Conservation (phyloP, 2,797 vertebrate species). For the Mormyrops boulengeri region DNA sequence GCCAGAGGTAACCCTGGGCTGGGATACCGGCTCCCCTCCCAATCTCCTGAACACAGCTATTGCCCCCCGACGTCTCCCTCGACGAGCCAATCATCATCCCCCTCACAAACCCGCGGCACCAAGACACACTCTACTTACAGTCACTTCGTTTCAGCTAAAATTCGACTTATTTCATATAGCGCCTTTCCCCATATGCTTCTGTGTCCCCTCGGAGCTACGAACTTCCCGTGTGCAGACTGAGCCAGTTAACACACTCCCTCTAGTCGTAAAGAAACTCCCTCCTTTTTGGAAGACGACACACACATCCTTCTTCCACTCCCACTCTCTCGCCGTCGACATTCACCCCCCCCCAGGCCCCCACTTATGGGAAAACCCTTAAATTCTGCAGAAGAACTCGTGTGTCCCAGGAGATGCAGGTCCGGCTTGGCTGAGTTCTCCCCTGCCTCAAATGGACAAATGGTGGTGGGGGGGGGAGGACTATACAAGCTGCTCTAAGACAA, state of each 20-base stretch:
- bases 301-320: background rate
- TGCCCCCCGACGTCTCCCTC: background rate
- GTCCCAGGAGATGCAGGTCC: background rate
- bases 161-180: background rate
- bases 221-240: background rate
- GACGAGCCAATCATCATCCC: background rate
- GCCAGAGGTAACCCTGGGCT: background rate
- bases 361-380: slow-evolving; percentile 43
- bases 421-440: slow-evolving; percentile 4
- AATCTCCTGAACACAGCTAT: background rate
- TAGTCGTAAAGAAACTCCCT: background rate
- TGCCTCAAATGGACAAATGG: background rate
- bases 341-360: slow-evolving; percentile 27
- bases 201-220: background rate
- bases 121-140: background rate
- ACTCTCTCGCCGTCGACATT: background rate
- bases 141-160: background rate
- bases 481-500: slow-evolving; percentile 41
- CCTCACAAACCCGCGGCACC: background rate
- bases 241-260: background rate
- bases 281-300: background rate
- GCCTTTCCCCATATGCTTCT: background rate
- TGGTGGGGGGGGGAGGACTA: slow-evolving; percentile 20
- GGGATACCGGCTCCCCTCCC: background rate
- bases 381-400: slow-evolving; percentile 43